Percentiles rank a stretch among this genome's conserved stretches.
These are phyloP conservation scores for Scylla paramamosain DNA, from an alignment of 1,140 invertebrate genomes.

Conservation along the genomic window DNA sequence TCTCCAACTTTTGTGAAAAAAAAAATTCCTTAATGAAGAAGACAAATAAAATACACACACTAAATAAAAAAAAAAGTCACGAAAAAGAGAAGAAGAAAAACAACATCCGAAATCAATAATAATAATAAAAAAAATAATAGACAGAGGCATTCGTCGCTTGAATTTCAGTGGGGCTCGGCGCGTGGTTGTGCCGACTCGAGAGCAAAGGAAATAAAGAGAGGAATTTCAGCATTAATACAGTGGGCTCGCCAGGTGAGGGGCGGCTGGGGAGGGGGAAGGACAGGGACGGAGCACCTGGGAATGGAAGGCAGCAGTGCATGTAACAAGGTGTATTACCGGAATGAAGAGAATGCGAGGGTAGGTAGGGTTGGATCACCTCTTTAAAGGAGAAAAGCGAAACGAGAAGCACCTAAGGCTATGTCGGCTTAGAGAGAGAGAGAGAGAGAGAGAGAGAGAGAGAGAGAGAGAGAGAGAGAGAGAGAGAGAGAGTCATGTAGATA, in stretches of 20 bases:
- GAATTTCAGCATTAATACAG: neutral
- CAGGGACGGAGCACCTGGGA: neutral
- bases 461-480: neutral
- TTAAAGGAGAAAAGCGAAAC: constrained; percentile 2
- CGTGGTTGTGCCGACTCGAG: neutral
- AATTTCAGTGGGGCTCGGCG: neutral
- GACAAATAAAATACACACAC: neutral
- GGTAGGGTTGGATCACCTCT: neutral
- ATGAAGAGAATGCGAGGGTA: neutral
- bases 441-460: neutral
- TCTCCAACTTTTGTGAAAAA: neutral
- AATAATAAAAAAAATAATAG: neutral
- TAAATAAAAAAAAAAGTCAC: neutral
- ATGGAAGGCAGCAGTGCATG: constrained; percentile 18
- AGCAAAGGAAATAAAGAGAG: neutral
- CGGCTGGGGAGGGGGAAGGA: neutral
- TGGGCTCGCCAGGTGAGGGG: neutral
- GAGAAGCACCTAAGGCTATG: neutral
- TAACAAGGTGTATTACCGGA: constrained; percentile 14
- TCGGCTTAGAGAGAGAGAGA: neutral
- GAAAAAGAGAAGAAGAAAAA: neutral
- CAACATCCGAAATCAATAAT: neutral
- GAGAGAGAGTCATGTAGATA: neutral
- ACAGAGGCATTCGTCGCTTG: neutral
- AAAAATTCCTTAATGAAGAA: neutral